Percentiles rank a stretch among this genome's conserved stretches.
Evolutionary conservation across 2,888 invertebrate genomes (phyloP).

Genomic region (Acholoe squamosa): DNA sequence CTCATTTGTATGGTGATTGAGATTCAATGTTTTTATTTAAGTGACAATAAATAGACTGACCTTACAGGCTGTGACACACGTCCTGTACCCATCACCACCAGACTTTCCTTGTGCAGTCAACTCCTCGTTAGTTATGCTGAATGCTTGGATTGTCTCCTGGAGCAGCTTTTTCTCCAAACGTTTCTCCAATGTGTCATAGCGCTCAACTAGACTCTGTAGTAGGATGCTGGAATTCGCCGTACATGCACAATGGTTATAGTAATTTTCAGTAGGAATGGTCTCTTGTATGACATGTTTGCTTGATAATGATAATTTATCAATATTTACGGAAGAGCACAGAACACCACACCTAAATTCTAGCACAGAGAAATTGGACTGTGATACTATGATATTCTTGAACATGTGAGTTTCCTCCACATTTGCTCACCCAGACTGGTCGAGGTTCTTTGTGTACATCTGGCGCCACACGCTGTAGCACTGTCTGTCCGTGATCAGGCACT

Average conservation of each 20-base stretch:
- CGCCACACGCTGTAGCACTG: slow-evolving; percentile 88
- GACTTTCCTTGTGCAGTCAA: slow-evolving; percentile 73
- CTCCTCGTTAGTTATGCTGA: slow-evolving; percentile 83
- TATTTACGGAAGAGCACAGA: too few relatives aligned
- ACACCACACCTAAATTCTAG: too few relatives aligned
- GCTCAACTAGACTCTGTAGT: not conserved
- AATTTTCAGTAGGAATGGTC: too few relatives aligned
- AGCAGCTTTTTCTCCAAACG: slow-evolving; percentile 83
- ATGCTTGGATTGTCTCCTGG: slow-evolving; percentile 84
- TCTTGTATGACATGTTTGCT: too few relatives aligned
- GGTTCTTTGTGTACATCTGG: slow-evolving; percentile 88
- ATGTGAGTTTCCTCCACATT: too few relatives aligned
- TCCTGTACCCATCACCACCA: slow-evolving; percentile 71
- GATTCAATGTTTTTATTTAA: too few relatives aligned
- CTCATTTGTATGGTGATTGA: too few relatives aligned
- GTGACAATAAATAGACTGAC: too few relatives aligned
- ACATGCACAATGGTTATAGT: too few relatives aligned
- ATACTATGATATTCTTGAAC: too few relatives aligned
- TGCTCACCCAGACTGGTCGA: slow-evolving; percentile 86
- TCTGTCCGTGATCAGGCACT: slow-evolving; percentile 87
- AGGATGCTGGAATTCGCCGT: not conserved
- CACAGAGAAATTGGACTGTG: too few relatives aligned
- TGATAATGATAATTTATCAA: too few relatives aligned
- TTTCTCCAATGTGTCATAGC: slow-evolving; percentile 66
- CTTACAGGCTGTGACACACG: slow-evolving; percentile 74